Percentiles rank a stretch among this genome's conserved stretches.
phyloP scores from a whole-genome alignment of 1,140 invertebrate genomes.

The Atopsyche davidsoni region DNA sequence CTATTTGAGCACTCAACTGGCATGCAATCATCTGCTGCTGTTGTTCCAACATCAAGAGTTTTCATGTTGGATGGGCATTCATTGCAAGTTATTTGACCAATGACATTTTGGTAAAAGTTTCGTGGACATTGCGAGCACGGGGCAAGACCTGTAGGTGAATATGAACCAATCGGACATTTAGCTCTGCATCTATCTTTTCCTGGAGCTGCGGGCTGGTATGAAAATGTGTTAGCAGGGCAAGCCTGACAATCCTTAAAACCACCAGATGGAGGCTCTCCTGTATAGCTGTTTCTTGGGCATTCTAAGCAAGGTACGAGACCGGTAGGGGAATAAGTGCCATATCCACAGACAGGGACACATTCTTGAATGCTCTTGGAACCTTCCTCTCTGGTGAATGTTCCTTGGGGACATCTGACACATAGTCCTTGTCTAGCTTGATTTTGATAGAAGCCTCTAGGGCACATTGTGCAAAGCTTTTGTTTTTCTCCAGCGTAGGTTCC shows the following conservation, averaged over 20 bases:
- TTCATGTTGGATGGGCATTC: constrained; percentile 84
- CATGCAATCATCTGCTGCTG: constrained; percentile 77
- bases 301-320: constrained; percentile 92
- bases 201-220: constrained; percentile 85
- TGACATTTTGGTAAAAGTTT: constrained; percentile 83
- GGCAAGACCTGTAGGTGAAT: constrained; percentile 90
- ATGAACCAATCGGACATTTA: constrained; percentile 87
- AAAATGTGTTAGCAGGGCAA: constrained; percentile 85
- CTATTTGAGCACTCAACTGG: constrained; percentile 77
- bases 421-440: constrained; percentile 82
- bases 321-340: constrained; percentile 91
- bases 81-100: constrained; percentile 75
- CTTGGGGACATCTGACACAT: constrained; percentile 82
- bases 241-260: constrained; percentile 92
- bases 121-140: constrained; percentile 92
- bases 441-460: constrained; percentile 86
- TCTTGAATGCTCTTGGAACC: constrained; percentile 78
- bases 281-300: constrained; percentile 90
- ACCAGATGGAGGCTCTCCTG: constrained; percentile 77
- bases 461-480: constrained; percentile 81
- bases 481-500: constrained; percentile 88
- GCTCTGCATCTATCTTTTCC: constrained; percentile 78
- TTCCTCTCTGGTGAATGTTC: constrained; percentile 87
- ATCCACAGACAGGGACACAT: constrained; percentile 90
- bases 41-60: constrained; percentile 69